These are phyloP conservation scores for Saimiri boliviensis DNA, from an alignment of 2,113 vertebrate species.

Conservation along the genomic window DNA sequence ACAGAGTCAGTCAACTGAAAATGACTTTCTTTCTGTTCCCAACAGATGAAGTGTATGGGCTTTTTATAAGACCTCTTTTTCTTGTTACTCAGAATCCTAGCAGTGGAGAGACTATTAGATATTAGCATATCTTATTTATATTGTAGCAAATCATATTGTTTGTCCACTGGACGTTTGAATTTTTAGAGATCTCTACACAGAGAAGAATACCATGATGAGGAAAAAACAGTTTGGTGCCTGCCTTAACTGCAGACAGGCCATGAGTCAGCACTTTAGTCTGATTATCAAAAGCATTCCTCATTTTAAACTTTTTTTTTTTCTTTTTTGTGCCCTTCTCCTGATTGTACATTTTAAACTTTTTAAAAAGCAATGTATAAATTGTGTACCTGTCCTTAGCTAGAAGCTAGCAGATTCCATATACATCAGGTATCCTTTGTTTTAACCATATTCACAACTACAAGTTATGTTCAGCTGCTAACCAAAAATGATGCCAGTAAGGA, in stretches of 20 bases:
- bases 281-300: constrained; percentile 6
- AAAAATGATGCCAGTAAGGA: not conserved
- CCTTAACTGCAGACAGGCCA: not conserved
- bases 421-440: not conserved
- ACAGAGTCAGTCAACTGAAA: not conserved
- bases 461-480: not conserved
- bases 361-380: not conserved
- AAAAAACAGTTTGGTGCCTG: not conserved
- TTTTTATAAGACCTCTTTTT: not conserved
- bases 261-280: not conserved
- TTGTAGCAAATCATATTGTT: not conserved
- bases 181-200: not conserved
- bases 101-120: not conserved
- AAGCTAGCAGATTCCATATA: not conserved
- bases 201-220: not conserved
- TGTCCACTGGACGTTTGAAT: not conserved
- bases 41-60: not conserved
- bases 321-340: no score
- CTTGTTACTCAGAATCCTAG: not conserved
- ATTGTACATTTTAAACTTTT: not conserved
- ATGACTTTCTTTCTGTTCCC: not conserved
- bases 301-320: not conserved
- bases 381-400: not conserved
- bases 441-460: not conserved
- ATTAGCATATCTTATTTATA: not conserved